Conservation (phyloP, 2,113 vertebrate genomes). For the Cynocephalus volans region DNA sequence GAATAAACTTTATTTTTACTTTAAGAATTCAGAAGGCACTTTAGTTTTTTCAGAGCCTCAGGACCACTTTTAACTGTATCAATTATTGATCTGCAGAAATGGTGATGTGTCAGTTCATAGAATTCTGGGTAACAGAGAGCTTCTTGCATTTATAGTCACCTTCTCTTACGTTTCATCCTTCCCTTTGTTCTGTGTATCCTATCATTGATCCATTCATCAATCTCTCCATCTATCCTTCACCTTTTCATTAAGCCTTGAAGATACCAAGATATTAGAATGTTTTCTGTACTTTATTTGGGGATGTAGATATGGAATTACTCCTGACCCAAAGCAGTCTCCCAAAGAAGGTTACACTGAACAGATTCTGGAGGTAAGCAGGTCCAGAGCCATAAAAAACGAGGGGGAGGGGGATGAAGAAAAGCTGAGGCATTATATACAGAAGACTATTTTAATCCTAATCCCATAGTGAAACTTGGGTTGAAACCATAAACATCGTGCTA, state of each 20-base stretch:
- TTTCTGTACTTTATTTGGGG: not conserved
- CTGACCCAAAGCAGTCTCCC: not conserved
- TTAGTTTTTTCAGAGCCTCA: not conserved
- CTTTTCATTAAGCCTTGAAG: not conserved
- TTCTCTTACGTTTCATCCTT: not conserved
- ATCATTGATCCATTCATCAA: not conserved
- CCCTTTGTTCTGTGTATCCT: not conserved
- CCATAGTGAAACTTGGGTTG: not conserved
- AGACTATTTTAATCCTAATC: not conserved
- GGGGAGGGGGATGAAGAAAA: not conserved
- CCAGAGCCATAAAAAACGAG: not conserved
- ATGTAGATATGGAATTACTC: not conserved
- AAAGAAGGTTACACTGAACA: not conserved
- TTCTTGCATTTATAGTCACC: not conserved
- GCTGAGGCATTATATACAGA: not conserved
- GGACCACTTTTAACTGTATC: not conserved
- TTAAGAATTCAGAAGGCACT: not conserved
- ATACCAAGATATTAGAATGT: not conserved
- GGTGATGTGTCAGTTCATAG: not conserved
- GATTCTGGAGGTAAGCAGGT: not conserved
- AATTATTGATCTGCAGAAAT: not conserved
- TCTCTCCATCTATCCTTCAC: not conserved
- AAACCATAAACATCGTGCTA: not conserved
- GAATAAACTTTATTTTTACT: slow-evolving; percentile 5
- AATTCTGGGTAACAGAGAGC: not conserved